phyloP scores from a whole-genome alignment of 2,113 vertebrate genomes.

The Phrynocephalus versicolor region DNA sequence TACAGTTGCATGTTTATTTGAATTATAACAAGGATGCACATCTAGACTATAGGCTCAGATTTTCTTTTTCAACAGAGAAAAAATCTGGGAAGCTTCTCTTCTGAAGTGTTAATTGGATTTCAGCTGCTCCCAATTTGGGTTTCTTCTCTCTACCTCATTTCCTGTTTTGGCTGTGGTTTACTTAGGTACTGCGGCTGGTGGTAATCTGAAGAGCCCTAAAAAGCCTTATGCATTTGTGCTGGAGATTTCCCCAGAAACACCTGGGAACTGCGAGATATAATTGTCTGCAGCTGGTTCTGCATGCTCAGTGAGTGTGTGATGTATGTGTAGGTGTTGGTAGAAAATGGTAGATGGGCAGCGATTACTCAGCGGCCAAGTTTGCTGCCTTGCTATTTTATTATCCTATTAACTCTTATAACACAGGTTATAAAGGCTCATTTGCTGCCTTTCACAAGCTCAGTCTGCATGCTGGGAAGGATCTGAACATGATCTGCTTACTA shows the following conservation, averaged over 20 bases:
- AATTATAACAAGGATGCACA: background rate
- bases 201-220: constrained; percentile 27
- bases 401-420: constrained; percentile 16
- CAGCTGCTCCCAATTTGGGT: constrained; percentile 28
- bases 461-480: background rate
- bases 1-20: background rate
- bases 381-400: constrained; percentile 34
- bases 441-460: constrained; percentile 8
- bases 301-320: background rate
- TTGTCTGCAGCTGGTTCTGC: constrained; percentile 22
- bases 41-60: background rate
- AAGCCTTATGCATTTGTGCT: constrained; percentile 13
- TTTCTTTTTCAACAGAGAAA: constrained; percentile 15
- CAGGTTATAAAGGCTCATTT: background rate
- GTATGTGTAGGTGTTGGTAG: background rate
- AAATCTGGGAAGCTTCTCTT: background rate
- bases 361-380: constrained; percentile 15
- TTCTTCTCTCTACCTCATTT: constrained; percentile 27
- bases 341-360: background rate
- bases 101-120: background rate
- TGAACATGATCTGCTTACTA: background rate
- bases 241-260: constrained; percentile 26
- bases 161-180: constrained; percentile 1
- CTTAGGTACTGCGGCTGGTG: background rate
- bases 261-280: constrained; percentile 26